Conservation (phyloP, 1,140 invertebrate genomes). For the Plodia interpunctella region DNA sequence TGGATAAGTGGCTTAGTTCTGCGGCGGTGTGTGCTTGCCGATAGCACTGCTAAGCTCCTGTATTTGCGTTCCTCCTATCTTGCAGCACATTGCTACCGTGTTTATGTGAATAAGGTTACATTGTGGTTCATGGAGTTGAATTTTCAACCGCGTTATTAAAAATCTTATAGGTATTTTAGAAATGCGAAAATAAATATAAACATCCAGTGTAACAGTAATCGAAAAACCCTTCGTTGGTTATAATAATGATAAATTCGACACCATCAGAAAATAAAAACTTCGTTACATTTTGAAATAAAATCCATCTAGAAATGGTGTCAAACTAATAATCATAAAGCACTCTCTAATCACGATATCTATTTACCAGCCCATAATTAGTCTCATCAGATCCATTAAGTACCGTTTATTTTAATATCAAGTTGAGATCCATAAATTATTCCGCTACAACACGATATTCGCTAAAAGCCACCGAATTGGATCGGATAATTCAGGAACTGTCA, state of each 20-base stretch:
- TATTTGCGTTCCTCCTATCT: slow-evolving; percentile 17
- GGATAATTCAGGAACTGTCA: slow-evolving; percentile 54
- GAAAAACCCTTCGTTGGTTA: too few species aligned
- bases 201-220: too few species aligned
- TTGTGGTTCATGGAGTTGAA: too few species aligned
- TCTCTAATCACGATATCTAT: not conserved
- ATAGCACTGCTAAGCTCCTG: slow-evolving; percentile 23
- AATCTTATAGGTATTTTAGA: too few species aligned
- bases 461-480: slow-evolving; percentile 25
- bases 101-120: slow-evolving; percentile 1
- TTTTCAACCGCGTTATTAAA: too few species aligned
- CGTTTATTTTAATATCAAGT: slow-evolving; percentile 14
- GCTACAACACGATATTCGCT: slow-evolving; percentile 30
- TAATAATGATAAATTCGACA: too few species aligned
- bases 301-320: not conserved
- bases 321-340: not conserved
- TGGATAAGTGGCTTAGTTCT: slow-evolving; percentile 14
- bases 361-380: slow-evolving; percentile 3
- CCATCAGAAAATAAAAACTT: too few species aligned
- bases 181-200: too few species aligned
- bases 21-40: slow-evolving; percentile 17
- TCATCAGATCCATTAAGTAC: not conserved
- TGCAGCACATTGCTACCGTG: not conserved
- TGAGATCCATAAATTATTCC: slow-evolving; percentile 34
- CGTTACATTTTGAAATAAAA: too few species aligned